phyloP scores from a whole-genome alignment of 2,797 vertebrate genomes.

The Momotus momota region DNA sequence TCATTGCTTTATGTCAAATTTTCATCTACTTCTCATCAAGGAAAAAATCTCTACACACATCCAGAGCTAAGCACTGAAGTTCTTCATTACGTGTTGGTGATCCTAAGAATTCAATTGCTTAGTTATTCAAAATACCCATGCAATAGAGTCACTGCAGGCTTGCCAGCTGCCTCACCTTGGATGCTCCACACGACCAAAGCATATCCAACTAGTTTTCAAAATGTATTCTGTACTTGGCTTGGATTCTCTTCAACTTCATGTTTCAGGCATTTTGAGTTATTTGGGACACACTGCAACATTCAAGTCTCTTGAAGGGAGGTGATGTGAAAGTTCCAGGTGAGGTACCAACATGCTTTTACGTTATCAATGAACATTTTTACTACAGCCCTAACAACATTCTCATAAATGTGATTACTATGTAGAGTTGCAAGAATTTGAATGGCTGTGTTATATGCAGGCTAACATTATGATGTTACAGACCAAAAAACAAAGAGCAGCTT shows the following conservation, averaged over 20 bases:
- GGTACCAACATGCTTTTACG: background rate
- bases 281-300: background rate
- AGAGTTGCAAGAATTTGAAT: constrained; percentile 19
- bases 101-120: background rate
- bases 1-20: background rate
- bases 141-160: background rate
- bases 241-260: background rate
- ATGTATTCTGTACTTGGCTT: background rate
- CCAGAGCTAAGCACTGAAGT: background rate
- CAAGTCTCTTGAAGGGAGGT: background rate
- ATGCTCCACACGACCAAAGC: background rate
- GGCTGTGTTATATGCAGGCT: constrained; percentile 6
- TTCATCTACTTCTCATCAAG: background rate
- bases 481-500: constrained; percentile 51
- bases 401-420: constrained; percentile 10
- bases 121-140: background rate
- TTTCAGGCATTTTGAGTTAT: background rate
- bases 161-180: background rate
- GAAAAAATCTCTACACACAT: background rate
- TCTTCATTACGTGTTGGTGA: background rate
- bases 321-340: background rate
- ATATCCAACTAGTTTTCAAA: background rate
- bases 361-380: background rate
- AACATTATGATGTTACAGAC: constrained; percentile 27
- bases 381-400: background rate